Evolutionary conservation across 35 echinoderm and acorn worm genomes (phyloP).

Genomic region (Apostichopus japonicus): DNA sequence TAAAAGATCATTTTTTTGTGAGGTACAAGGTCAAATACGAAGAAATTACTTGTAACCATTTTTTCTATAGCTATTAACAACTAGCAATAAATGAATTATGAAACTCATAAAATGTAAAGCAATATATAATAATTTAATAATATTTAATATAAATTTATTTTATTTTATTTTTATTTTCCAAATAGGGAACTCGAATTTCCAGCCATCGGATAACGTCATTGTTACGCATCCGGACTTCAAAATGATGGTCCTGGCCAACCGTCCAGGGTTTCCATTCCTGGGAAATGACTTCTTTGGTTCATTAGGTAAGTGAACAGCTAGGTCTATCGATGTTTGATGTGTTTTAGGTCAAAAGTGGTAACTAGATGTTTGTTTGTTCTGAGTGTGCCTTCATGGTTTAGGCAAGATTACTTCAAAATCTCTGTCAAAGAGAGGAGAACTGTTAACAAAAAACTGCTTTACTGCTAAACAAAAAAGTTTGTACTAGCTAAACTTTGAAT

Average conservation of each 20-base stretch:
- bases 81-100: no score
- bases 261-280: slow-evolving; percentile 98
- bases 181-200: slow-evolving; percentile 63
- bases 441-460: neutral
- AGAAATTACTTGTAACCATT: no score
- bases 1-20: no score
- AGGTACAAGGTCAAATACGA: no score
- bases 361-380: neutral
- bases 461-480: neutral
- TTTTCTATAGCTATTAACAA: no score
- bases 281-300: slow-evolving; percentile 98
- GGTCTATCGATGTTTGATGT: no score
- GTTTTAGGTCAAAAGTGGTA: neutral
- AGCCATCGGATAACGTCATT: slow-evolving; percentile 74
- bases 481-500: no score
- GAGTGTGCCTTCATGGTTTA: no score
- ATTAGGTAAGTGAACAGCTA: slow-evolving; percentile 66
- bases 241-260: slow-evolving; percentile 95
- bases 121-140: neutral
- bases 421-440: no score
- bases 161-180: neutral
- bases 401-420: no score
- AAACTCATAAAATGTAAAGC: no score
- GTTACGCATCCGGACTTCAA: slow-evolving; percentile 98
- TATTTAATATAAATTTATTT: neutral